Conservation (phyloP, 2,888 invertebrate genomes). For the Nomada hirtipes region DNA sequence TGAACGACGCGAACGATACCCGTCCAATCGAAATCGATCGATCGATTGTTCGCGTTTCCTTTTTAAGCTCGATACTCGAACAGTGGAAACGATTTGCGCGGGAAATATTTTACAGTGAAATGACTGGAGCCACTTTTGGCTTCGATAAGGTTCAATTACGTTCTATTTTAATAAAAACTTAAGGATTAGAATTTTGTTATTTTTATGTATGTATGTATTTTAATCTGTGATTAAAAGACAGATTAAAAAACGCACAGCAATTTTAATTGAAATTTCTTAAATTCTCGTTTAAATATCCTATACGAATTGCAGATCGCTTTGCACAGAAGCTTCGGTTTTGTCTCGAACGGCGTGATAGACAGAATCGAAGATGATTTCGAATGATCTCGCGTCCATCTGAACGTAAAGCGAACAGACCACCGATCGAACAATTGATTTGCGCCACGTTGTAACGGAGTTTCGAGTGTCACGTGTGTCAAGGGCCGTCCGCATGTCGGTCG, state of each 20-base stretch:
- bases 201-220: too few relatives aligned
- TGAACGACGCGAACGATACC: neutral
- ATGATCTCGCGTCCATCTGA: slow-evolving; percentile 59
- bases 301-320: neutral
- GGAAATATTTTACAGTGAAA: neutral
- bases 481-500: slow-evolving; percentile 60
- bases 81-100: neutral
- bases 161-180: too few relatives aligned
- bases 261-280: too few relatives aligned
- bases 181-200: too few relatives aligned
- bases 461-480: slow-evolving; percentile 62
- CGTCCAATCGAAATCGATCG: neutral
- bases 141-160: too few relatives aligned
- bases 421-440: slow-evolving; percentile 40
- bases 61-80: neutral
- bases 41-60: neutral
- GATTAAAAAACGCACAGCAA: too few relatives aligned
- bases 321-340: neutral
- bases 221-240: too few relatives aligned
- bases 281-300: too few relatives aligned
- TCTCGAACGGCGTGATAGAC: neutral
- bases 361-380: slow-evolving; percentile 27
- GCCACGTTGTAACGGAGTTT: slow-evolving; percentile 51
- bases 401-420: slow-evolving; percentile 55
- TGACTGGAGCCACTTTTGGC: too few relatives aligned